A percentile compares a stretch with the other conserved stretches of the same genome.
phyloP scores from a whole-genome alignment of 2,888 invertebrate species.

The Morinoia aosen region DNA sequence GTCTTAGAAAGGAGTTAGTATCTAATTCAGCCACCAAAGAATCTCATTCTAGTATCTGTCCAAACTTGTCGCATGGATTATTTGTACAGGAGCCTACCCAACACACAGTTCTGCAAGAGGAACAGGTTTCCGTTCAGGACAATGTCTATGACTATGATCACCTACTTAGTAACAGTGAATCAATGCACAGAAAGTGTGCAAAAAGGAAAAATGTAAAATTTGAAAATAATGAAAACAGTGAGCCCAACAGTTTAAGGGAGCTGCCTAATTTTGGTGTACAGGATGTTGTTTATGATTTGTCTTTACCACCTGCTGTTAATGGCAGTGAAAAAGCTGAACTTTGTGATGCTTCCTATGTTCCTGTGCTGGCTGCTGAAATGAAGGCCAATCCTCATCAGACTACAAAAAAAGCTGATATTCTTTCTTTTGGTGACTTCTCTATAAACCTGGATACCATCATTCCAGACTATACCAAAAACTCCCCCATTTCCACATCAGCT shows the following conservation, averaged over 20 bases:
- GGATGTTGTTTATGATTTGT: conserved; percentile 38
- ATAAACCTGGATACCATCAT: neutral
- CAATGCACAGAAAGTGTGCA: neutral
- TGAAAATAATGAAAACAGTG: neutral
- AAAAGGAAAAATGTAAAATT: neutral
- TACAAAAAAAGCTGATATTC: neutral
- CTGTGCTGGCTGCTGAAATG: neutral
- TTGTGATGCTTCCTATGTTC: neutral
- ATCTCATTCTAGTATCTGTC: neutral
- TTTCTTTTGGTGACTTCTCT: neutral
- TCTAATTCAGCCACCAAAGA: neutral
- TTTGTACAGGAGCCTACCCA: neutral
- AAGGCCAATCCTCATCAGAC: neutral
- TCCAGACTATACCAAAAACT: conserved; percentile 1
- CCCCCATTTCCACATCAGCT: neutral
- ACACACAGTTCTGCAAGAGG: neutral
- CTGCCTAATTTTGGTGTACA: neutral
- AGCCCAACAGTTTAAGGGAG: neutral
- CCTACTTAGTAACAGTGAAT: neutral
- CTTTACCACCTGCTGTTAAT: neutral
- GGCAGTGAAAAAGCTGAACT: neutral
- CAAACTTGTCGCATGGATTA: no score
- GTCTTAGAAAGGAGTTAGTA: neutral
- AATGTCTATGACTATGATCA: neutral
- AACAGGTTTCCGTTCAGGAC: neutral